phyloP scores from a whole-genome alignment of 2,797 vertebrate species.

The Neosilurus mollespiculum region DNA sequence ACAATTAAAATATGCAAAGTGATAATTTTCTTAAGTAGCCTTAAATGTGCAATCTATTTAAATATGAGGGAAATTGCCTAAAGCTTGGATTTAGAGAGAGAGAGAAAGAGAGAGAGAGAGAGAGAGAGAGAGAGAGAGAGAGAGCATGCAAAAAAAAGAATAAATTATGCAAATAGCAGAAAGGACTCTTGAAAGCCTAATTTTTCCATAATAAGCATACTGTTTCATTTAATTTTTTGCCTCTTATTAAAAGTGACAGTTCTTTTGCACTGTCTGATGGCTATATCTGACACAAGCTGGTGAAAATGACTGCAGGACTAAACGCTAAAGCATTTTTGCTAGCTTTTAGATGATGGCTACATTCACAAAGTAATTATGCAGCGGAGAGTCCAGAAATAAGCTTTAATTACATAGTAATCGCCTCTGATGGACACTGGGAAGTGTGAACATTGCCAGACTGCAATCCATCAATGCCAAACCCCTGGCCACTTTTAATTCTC shows the following conservation, averaged over 20 bases:
- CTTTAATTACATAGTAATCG: conserved; percentile 99
- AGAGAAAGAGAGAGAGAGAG: conserved; percentile 66
- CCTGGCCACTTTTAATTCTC: conserved; percentile 99
- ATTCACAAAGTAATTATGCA: conserved; percentile 99
- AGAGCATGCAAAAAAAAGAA: conserved; percentile 84
- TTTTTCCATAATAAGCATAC: conserved; percentile 99
- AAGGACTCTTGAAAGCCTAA: conserved; percentile 99
- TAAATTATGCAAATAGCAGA: conserved; percentile 99
- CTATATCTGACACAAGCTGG: conserved; percentile 98
- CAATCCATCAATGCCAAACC: conserved; percentile 99
- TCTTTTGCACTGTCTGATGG: conserved; percentile 99
- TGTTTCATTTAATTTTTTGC: conserved; percentile 99
- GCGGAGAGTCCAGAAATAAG: conserved; percentile 99
- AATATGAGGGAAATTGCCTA: conserved; percentile 99
- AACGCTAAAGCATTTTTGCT: conserved; percentile 94
- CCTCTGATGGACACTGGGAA: conserved; percentile 99
- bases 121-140: conserved; percentile 54
- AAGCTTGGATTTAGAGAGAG: conserved; percentile 87
- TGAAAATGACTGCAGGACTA: conserved; percentile 93
- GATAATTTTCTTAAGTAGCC: conserved; percentile 99
- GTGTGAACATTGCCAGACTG: conserved; percentile 99
- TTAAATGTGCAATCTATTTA: conserved; percentile 99
- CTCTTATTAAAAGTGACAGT: conserved; percentile 99
- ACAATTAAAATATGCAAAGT: conserved; percentile 99
- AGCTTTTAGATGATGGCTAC: conserved; percentile 99